These are phyloP conservation scores for Isotomurus palustris DNA, from an alignment of 2,888 invertebrate species.

Conservation along the genomic window DNA sequence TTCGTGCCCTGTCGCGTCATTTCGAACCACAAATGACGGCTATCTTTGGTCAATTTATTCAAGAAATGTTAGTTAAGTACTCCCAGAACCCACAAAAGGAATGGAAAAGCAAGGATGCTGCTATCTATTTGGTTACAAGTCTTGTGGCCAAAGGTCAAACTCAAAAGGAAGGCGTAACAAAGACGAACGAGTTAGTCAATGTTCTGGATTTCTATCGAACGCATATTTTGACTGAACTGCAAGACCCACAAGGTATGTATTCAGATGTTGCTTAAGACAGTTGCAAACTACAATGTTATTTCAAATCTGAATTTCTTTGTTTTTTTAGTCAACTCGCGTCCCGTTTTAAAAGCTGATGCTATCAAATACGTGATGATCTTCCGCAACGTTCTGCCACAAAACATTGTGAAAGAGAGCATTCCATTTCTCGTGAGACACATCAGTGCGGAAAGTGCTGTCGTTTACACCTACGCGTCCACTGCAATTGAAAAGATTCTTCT, in stretches of 20 bases:
- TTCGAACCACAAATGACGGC: slow-evolving; percentile 83
- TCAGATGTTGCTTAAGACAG: background rate
- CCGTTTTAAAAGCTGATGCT: slow-evolving; percentile 92
- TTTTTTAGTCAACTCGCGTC: slow-evolving; percentile 72
- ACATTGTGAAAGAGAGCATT: slow-evolving; percentile 67
- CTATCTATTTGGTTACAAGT: slow-evolving; percentile 92
- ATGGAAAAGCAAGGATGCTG: slow-evolving; percentile 95
- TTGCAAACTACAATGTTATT: background rate
- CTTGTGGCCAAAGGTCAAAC: slow-evolving; percentile 86
- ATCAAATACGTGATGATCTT: slow-evolving; percentile 96
- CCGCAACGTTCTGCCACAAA: slow-evolving; percentile 77
- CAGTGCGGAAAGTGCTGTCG: slow-evolving; percentile 71
- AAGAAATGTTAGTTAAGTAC: slow-evolving; percentile 75
- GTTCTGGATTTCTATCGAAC: slow-evolving; percentile 81
- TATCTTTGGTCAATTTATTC: slow-evolving; percentile 79
- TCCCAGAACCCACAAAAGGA: slow-evolving; percentile 66
- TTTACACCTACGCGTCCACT: slow-evolving; percentile 92
- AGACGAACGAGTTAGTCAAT: slow-evolving; percentile 83
- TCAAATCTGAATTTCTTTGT: background rate
- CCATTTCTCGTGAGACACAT: slow-evolving; percentile 76
- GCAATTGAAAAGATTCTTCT: slow-evolving; percentile 81
- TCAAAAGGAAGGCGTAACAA: slow-evolving; percentile 83
- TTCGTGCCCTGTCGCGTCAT: slow-evolving; percentile 80
- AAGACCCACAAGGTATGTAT: slow-evolving; percentile 66
- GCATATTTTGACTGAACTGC: slow-evolving; percentile 81